Conservation (phyloP, 92 coral and sea anemone species). For the Phenganax marumi region DNA sequence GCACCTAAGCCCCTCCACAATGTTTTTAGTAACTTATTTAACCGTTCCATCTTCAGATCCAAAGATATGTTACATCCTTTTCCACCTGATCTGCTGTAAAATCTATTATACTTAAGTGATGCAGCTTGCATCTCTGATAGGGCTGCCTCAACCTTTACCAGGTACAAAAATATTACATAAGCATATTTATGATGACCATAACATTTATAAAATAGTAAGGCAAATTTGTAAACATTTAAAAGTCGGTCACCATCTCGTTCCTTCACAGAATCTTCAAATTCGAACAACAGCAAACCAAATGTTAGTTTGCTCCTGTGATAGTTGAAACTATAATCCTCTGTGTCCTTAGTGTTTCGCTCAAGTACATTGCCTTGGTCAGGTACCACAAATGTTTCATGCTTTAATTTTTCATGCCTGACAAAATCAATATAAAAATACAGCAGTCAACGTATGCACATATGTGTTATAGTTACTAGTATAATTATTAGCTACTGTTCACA, state of each 20-base stretch:
- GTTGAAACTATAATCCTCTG: constrained; percentile 28
- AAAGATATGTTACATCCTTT: constrained; percentile 60
- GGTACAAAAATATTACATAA: constrained; percentile 46
- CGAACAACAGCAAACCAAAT: constrained; percentile 32
- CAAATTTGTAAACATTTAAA: constrained; percentile 17
- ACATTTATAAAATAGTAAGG: constrained; percentile 46
- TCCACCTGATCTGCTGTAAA: constrained; percentile 59
- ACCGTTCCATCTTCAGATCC: constrained; percentile 62
- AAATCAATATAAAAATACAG: constrained; percentile 27
- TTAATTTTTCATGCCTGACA: constrained; percentile 27
- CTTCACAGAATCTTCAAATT: constrained; percentile 33
- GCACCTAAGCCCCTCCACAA: constrained; percentile 60
- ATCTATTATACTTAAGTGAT: constrained; percentile 48
- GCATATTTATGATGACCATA: constrained; percentile 57
- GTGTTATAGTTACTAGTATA: too few relatives aligned
- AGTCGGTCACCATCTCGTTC: constrained; percentile 33
- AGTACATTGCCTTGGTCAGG: constrained; percentile 9
- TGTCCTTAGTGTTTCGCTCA: constrained; percentile 12
- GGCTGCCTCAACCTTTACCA: constrained; percentile 44
- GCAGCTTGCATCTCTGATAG: constrained; percentile 53
- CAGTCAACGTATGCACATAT: background rate
- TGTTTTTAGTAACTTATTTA: constrained; percentile 55
- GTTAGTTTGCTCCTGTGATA: constrained; percentile 28
- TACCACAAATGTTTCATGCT: constrained; percentile 8
- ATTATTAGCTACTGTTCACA: background rate